Evolutionary conservation across 2,113 vertebrate genomes (phyloP).

Genomic region (Apteryx mantelli): DNA sequence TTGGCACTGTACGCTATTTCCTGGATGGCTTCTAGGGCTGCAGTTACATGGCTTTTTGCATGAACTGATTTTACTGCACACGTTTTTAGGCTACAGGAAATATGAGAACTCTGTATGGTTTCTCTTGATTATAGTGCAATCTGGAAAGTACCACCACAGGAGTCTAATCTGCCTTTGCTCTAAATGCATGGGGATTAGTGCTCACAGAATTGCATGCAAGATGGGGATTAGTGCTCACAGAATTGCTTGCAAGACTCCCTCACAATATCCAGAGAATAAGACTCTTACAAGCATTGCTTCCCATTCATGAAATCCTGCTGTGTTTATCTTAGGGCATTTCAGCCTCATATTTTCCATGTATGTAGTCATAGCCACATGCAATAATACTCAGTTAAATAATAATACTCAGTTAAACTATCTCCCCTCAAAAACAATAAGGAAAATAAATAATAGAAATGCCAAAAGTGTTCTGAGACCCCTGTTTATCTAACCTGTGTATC

Average conservation of each 20-base stretch:
- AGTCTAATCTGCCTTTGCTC: background rate
- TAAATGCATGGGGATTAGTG: background rate
- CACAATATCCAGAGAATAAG: background rate
- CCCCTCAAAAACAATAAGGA: background rate
- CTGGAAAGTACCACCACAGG: background rate
- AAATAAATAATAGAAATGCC: background rate
- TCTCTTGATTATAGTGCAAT: background rate
- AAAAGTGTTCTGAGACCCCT: background rate
- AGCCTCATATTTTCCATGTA: background rate
- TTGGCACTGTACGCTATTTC: background rate
- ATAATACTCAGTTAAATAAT: background rate
- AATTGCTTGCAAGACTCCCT: background rate
- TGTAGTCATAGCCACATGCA: background rate
- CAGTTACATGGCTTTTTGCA: background rate
- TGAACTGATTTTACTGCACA: background rate
- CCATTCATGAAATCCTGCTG: conserved; percentile 3
- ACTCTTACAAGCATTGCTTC: background rate
- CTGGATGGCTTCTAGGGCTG: background rate
- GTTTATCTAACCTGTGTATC: background rate
- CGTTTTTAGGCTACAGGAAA: background rate
- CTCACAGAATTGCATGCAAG: background rate
- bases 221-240: background rate
- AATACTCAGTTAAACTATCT: background rate
- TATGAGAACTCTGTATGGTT: background rate
- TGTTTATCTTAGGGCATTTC: background rate